Conservation (phyloP, 2,113 vertebrate genomes). For the Polypterus senegalus region DNA sequence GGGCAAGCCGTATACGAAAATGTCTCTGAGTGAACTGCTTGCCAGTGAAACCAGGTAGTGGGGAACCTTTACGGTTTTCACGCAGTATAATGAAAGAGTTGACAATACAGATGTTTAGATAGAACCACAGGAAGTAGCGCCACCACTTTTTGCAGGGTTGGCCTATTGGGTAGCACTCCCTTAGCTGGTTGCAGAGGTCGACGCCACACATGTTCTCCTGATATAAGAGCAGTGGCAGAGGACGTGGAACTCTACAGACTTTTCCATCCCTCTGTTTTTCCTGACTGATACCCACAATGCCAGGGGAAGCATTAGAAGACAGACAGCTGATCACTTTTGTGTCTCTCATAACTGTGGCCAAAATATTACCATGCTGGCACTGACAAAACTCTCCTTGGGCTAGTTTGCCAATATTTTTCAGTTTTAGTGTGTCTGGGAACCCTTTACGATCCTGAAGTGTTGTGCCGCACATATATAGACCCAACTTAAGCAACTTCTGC, state of each 20-base stretch:
- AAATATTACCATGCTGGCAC: slow-evolving; percentile 57
- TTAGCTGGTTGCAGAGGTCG: slow-evolving; percentile 57
- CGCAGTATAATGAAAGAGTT: slow-evolving; percentile 55
- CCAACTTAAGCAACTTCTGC: slow-evolving; percentile 47
- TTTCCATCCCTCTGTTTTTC: slow-evolving; percentile 32
- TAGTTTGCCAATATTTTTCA: slow-evolving; percentile 51
- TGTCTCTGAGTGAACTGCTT: slow-evolving; percentile 63
- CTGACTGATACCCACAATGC: slow-evolving; percentile 57
- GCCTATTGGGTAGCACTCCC: slow-evolving; percentile 62
- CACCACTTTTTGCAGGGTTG: slow-evolving; percentile 62
- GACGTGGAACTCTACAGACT: slow-evolving; percentile 39
- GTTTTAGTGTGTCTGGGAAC: slow-evolving; percentile 53
- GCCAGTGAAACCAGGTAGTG: slow-evolving; percentile 48
- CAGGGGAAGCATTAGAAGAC: slow-evolving; percentile 55
- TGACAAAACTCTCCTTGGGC: slow-evolving; percentile 58
- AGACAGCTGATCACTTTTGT: slow-evolving; percentile 51
- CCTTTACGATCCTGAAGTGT: slow-evolving; percentile 46
- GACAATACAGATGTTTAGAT: slow-evolving; percentile 60
- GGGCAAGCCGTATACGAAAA: slow-evolving; percentile 57
- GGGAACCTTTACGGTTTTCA: slow-evolving; percentile 46
- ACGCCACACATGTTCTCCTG: slow-evolving; percentile 66
- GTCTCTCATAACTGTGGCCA: slow-evolving; percentile 55
- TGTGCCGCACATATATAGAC: slow-evolving; percentile 56
- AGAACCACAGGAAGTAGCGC: slow-evolving; percentile 68
- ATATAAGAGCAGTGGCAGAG: slow-evolving; percentile 54